phyloP scores from a whole-genome alignment of 2,113 vertebrate genomes.

The Smithornis capensis region DNA sequence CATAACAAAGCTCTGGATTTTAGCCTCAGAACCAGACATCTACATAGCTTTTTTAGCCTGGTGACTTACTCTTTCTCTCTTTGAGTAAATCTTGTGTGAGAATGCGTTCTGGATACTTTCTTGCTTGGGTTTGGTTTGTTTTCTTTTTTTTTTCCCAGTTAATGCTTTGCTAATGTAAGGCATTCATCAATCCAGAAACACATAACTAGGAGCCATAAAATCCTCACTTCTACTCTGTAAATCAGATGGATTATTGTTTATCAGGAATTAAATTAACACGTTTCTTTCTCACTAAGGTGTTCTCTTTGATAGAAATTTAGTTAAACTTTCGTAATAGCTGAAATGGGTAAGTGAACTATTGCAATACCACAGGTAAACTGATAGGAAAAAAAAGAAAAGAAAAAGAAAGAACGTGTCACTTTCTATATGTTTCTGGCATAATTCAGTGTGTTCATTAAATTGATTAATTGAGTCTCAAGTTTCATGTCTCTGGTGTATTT shows the following conservation, averaged over 20 bases:
- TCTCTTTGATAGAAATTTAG: not conserved
- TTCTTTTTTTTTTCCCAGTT: not conserved
- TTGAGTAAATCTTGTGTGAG: not conserved
- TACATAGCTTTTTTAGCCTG: not conserved
- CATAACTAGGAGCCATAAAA: not conserved
- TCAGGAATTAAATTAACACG: not conserved
- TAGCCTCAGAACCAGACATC: not conserved
- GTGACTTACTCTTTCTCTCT: not conserved
- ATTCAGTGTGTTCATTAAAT: not conserved
- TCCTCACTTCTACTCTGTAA: not conserved
- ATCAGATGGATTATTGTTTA: not conserved
- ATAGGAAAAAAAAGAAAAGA: too few species aligned
- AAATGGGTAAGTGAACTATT: not conserved
- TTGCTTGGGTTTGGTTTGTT: too few species aligned
- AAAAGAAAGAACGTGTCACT: not conserved
- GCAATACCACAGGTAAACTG: not conserved
- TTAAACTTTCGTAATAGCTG: not conserved
- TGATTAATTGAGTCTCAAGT: not conserved
- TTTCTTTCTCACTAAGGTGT: not conserved
- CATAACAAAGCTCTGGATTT: not conserved
- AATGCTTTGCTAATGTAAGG: not conserved
- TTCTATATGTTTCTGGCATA: not conserved
- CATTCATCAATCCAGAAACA: not conserved
- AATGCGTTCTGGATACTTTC: not conserved
- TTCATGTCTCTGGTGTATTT: not conserved